Evolutionary conservation across 1,140 invertebrate genomes (phyloP).

Genomic region (Brachionus calyciflorus): DNA sequence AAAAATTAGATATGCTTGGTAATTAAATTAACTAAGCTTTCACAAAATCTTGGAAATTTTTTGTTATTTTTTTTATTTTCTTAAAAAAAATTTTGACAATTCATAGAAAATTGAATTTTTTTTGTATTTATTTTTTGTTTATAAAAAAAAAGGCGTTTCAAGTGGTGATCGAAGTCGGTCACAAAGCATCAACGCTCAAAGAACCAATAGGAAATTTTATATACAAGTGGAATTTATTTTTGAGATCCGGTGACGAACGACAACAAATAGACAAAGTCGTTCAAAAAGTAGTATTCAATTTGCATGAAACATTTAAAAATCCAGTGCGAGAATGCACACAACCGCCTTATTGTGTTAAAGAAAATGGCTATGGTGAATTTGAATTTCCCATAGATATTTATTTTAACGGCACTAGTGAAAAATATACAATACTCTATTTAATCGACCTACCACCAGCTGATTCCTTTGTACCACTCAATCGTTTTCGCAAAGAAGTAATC

Average conservation of each 20-base stretch:
- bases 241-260: conserved; percentile 27
- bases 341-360: conserved; percentile 36
- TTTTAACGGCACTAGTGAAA: conserved; percentile 24
- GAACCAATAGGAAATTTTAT: conserved; percentile 34
- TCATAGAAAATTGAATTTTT: no score
- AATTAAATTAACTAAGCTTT: no score
- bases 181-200: conserved; percentile 33
- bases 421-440: conserved; percentile 36
- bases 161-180: conserved; percentile 36
- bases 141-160: conserved; percentile 28
- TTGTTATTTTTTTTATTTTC: no score
- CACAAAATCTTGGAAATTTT: no score
- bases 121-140: neutral
- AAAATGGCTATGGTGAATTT: conserved; percentile 45
- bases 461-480: neutral
- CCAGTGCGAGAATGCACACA: conserved; percentile 5
- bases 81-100: no score
- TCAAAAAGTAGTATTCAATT: conserved; percentile 38
- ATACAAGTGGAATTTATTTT: conserved; percentile 43
- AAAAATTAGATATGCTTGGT: no score
- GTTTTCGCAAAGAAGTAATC: conserved; percentile 21
- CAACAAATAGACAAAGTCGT: conserved; percentile 42
- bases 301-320: conserved; percentile 33
- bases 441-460: conserved; percentile 16
- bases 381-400: conserved; percentile 42